Percentiles rank a stretch among this genome's conserved stretches.
These are phyloP conservation scores for Scaptomyza montana DNA, from an alignment of 1,140 invertebrate genomes.

Conservation along the genomic window DNA sequence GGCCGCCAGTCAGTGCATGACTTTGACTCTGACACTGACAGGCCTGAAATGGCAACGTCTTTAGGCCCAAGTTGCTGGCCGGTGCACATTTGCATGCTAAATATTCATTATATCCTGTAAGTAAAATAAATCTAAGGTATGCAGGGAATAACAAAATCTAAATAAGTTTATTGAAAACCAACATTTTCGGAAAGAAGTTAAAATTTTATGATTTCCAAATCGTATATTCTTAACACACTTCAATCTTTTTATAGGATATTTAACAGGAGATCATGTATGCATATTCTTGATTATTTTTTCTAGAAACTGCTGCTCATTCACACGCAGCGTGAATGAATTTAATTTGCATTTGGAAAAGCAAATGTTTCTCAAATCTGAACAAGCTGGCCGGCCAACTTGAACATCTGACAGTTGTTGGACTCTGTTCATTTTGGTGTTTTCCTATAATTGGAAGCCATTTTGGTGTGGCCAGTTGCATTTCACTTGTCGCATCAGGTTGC, in stretches of 20 bases:
- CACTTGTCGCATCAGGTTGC: conserved; percentile 23
- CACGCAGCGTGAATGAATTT: conserved; percentile 63
- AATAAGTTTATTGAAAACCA: neutral
- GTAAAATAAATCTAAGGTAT: neutral
- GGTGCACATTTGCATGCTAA: conserved; percentile 35
- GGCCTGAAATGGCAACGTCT: conserved; percentile 13
- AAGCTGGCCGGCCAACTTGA: conserved; percentile 28
- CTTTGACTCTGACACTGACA: conserved; percentile 37
- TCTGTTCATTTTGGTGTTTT: conserved; percentile 66
- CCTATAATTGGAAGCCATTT: conserved; percentile 72
- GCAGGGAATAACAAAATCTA: neutral
- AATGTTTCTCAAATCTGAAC: conserved; percentile 52
- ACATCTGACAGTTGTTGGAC: conserved; percentile 65
- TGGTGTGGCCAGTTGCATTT: conserved; percentile 66
- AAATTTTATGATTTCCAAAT: neutral
- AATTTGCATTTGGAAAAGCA: conserved; percentile 76
- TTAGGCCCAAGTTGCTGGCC: conserved; percentile 20
- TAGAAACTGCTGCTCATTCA: conserved; percentile 30
- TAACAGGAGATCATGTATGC: neutral
- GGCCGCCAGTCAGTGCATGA: conserved; percentile 28
- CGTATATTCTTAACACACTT: neutral
- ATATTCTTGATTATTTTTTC: conserved; percentile 25
- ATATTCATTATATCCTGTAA: conserved; percentile 24
- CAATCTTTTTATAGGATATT: conserved; percentile 5
- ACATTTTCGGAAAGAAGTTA: neutral